Base-by-base conservation (phyloP, 2,888 invertebrate genomes). In the Ectemnius continuus region DNA sequence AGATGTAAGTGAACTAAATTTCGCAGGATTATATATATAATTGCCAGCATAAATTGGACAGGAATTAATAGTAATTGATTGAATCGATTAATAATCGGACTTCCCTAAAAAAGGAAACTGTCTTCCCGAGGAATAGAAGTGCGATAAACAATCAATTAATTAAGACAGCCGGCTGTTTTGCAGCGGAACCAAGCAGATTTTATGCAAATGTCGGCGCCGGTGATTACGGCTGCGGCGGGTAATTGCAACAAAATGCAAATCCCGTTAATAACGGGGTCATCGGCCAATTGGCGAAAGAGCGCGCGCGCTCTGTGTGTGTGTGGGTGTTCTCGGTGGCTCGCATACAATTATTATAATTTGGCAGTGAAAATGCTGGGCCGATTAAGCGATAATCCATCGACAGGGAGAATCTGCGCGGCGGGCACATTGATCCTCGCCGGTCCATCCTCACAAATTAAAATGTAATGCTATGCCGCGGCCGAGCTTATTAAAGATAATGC, bases 181-280 rank as follows among this genome's bases (percentile, higher is more conserved):
- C 80, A 26, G n/a, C 66, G 72, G 66, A n/a, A 62, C 63, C 26
- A 47, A 79, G 59, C 82, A 82, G 82, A 82, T 82, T 82, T 82
- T 79, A 82, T 80, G 80, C 70, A 82, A 82, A 82, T 79, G 63
- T 60, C 57, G 70, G 18, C 36, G 36, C 36, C 58, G 70, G 61
- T 62, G 68, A 70, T 70, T 74, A 69, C 59, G n/a, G 70, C 36
- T 11, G 20, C 59, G 63, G 71, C 67, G 66, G 68, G 67, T 78
- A 78, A 82, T 82, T 79, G 80, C 75, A 80, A 81, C 78, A 73
- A 76, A 82, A 80, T 82, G 82, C 74, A 82, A 82, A 82, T 82
- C 65, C 64, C 74, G 75, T 76, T 79, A 82, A 82, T 79, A 82
- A 81, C 78, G 70, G 70, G 78, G 76, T 79, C 81, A 78, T 76